Evolutionary conservation across 92 coral and sea anemone genomes (phyloP).

Genomic region (Meandrina meandrites): DNA sequence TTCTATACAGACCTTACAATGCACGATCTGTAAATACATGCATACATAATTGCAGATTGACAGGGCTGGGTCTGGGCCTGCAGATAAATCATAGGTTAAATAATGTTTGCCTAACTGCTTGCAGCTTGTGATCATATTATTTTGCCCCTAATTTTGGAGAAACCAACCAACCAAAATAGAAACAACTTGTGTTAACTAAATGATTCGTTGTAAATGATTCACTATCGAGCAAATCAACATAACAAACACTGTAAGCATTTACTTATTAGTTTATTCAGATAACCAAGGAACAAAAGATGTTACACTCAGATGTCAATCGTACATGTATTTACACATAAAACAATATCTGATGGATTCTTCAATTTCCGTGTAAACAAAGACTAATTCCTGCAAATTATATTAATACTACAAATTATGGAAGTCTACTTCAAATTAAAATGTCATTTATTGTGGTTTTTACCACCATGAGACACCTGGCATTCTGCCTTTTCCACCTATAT

Average conservation of each 20-base stretch:
- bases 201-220: too few species aligned
- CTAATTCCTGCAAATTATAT: slow-evolving; percentile 1
- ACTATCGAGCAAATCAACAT: not conserved
- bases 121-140: too few species aligned
- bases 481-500: not conserved
- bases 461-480: not conserved
- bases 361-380: slow-evolving; percentile 11
- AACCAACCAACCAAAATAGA: too few species aligned
- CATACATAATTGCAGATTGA: too few species aligned
- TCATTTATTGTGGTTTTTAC: not conserved
- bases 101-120: too few species aligned
- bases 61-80: too few species aligned
- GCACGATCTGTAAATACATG: too few species aligned
- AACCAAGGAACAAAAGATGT: not conserved
- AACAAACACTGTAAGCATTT: not conserved
- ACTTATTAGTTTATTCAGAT: not conserved
- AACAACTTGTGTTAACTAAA: too few species aligned
- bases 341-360: slow-evolving; percentile 2
- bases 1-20: too few species aligned
- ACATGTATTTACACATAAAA: slow-evolving; percentile 17
- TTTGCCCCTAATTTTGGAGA: too few species aligned
- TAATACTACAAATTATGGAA: not conserved
- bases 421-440: not conserved
- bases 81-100: too few species aligned
- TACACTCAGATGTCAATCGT: not conserved